A percentile compares a stretch with the other conserved stretches of the same genome.
phyloP scores from a whole-genome alignment of 2,113 vertebrate genomes.

The Argyrosomus japonicus region DNA sequence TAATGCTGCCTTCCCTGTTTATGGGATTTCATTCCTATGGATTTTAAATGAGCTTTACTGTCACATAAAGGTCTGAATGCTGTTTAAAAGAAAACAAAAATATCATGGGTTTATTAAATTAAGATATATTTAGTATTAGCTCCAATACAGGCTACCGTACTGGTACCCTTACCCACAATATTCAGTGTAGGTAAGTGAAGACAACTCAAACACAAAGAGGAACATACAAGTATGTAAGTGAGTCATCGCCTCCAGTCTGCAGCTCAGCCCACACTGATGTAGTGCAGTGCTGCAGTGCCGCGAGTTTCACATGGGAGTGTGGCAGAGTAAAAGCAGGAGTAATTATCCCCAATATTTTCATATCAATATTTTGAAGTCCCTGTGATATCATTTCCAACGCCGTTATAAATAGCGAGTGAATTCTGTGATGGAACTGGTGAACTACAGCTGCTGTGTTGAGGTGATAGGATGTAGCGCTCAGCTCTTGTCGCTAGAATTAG shows the following conservation, averaged over 20 bases:
- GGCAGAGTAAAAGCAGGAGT: neutral
- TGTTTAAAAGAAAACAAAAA: neutral
- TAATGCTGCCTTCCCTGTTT: neutral
- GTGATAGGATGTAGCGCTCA: constrained; percentile 42
- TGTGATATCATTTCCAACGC: neutral
- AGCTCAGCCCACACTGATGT: neutral
- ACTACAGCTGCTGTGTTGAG: constrained; percentile 38
- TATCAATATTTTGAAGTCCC: constrained; percentile 41
- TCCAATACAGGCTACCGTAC: neutral
- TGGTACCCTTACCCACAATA: neutral
- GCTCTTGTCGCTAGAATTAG: constrained; percentile 45
- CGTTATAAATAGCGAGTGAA: constrained; percentile 30
- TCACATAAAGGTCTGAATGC: constrained; percentile 5
- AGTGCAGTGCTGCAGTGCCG: neutral
- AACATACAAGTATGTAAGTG: neutral
- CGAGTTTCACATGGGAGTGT: neutral
- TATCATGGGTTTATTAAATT: neutral
- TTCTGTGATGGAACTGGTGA: constrained; percentile 10
- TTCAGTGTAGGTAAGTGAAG: neutral
- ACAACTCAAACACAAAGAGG: neutral
- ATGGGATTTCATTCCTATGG: neutral
- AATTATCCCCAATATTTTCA: constrained; percentile 39
- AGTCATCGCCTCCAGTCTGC: neutral
- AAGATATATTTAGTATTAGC: neutral
- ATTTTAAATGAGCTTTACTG: constrained; percentile 9